These are phyloP conservation scores for Cyrtodaria siliqua DNA, from an alignment of 2,888 invertebrate species.

Conservation along the genomic window DNA sequence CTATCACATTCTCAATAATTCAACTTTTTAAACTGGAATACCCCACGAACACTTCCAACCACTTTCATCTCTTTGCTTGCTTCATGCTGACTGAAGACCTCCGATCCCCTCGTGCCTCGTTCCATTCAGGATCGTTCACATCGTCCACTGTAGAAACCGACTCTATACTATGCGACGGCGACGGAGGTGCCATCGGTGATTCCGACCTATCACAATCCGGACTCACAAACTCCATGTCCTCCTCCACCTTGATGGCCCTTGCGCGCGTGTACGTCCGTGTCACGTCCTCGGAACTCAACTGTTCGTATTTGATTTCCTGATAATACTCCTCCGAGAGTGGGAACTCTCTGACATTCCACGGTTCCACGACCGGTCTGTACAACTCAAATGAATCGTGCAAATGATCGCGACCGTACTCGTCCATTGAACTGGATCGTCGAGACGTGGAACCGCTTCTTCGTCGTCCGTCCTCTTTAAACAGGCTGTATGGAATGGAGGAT, in stretches of 20 bases:
- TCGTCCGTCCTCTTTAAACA: constrained; percentile 49
- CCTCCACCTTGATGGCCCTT: constrained; percentile 39
- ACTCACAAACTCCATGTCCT: constrained; percentile 61
- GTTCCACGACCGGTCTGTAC: constrained; percentile 54
- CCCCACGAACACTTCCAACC: no score
- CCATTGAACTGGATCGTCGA: constrained; percentile 45
- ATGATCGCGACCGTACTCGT: constrained; percentile 57
- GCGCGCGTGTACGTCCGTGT: constrained; percentile 30
- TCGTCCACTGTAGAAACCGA: constrained; percentile 74
- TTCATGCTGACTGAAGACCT: constrained; percentile 42
- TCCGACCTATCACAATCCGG: constrained; percentile 38
- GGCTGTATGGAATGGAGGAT: constrained; percentile 14
- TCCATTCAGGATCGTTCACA: constrained; percentile 84
- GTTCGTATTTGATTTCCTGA: constrained; percentile 70
- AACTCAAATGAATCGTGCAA: constrained; percentile 40
- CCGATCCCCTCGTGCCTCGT: constrained; percentile 25
- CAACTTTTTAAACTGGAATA: no score
- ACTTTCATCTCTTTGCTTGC: constrained; percentile 53
- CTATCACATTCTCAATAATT: no score
- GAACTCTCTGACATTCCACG: constrained; percentile 79
- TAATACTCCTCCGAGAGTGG: constrained; percentile 79
- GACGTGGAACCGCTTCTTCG: constrained; percentile 72
- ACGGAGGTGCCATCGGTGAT: constrained; percentile 61
- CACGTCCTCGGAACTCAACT: constrained; percentile 35
- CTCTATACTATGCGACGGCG: constrained; percentile 75